phyloP scores from a whole-genome alignment of 2,888 invertebrate genomes.

The Netelia inedita region DNA sequence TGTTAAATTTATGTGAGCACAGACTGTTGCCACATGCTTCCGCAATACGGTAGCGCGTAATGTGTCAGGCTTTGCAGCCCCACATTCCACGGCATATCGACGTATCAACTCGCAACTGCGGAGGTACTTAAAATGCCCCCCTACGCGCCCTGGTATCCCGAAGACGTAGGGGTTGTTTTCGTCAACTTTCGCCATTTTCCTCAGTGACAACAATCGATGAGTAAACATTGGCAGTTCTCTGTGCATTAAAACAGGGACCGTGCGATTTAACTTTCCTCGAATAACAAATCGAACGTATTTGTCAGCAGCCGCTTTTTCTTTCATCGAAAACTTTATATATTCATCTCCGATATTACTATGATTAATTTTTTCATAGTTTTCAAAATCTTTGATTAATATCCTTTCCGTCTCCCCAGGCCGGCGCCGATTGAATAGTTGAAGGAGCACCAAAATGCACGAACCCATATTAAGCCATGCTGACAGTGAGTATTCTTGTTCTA shows the following conservation, averaged over 20 bases:
- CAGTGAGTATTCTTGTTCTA: constrained; percentile 44
- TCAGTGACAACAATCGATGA: constrained; percentile 24
- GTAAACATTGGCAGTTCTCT: constrained; percentile 32
- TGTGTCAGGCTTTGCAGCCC: constrained; percentile 61
- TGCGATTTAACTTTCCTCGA: constrained; percentile 63
- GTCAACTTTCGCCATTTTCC: constrained; percentile 34
- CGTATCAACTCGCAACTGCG: constrained; percentile 64
- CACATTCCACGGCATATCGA: constrained; percentile 57
- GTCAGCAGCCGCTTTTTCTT: constrained; percentile 32
- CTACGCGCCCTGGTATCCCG: constrained; percentile 55
- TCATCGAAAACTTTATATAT: constrained; percentile 26
- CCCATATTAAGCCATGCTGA: constrained; percentile 48
- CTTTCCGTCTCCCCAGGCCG: constrained; percentile 70
- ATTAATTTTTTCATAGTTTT: constrained; percentile 43
- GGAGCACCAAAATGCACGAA: constrained; percentile 25
- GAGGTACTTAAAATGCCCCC: constrained; percentile 55
- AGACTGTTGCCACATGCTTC: constrained; percentile 71
- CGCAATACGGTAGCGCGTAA: constrained; percentile 68
- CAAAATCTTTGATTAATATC: constrained; percentile 57
- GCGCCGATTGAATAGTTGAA: constrained; percentile 71
- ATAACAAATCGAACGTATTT: constrained; percentile 54
- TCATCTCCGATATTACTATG: constrained; percentile 40
- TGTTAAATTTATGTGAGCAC: constrained; percentile 55
- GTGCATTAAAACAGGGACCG: constrained; percentile 62
- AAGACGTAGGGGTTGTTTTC: constrained; percentile 67